Conservation (phyloP, 1,140 invertebrate species). For the Drosophila miranda region DNA sequence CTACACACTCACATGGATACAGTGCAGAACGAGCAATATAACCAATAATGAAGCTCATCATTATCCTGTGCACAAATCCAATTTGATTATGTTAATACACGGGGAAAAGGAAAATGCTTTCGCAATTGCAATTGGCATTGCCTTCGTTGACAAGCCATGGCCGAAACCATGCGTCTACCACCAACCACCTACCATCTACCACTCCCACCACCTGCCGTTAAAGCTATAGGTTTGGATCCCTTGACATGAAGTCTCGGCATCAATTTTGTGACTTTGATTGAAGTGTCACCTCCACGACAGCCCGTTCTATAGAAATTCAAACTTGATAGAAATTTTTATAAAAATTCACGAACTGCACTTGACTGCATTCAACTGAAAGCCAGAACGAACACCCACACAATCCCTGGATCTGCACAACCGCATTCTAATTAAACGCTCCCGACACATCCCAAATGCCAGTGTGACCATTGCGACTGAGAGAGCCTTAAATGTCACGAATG, state of each 20-base stretch:
- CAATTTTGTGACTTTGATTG: conserved; percentile 64
- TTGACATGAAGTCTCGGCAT: conserved; percentile 43
- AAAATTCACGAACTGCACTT: conserved; percentile 29
- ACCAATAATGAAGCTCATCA: conserved; percentile 81
- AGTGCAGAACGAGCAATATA: conserved; percentile 47
- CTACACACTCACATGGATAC: conserved; percentile 9
- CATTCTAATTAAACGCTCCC: conserved; percentile 75
- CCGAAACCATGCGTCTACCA: conserved; percentile 1
- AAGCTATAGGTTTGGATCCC: conserved; percentile 43
- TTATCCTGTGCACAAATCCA: conserved; percentile 81
- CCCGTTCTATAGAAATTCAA: conserved; percentile 6
- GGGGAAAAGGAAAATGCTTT: conserved; percentile 80
- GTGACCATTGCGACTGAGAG: conserved; percentile 63
- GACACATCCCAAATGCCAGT: conserved; percentile 42
- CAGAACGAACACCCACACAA: not conserved
- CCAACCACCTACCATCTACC: not conserved
- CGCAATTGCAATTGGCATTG: conserved; percentile 80
- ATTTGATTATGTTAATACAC: conserved; percentile 82
- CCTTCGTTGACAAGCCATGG: conserved; percentile 15
- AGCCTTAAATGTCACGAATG: conserved; percentile 70
- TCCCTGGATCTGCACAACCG: conserved; percentile 24
- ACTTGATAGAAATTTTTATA: conserved; percentile 19
- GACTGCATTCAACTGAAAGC: not conserved
- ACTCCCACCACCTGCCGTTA: conserved; percentile 14
- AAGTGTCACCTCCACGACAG: conserved; percentile 34